Conservation (phyloP, 2,113 vertebrate species). For the Phylloscopus trochiloides region DNA sequence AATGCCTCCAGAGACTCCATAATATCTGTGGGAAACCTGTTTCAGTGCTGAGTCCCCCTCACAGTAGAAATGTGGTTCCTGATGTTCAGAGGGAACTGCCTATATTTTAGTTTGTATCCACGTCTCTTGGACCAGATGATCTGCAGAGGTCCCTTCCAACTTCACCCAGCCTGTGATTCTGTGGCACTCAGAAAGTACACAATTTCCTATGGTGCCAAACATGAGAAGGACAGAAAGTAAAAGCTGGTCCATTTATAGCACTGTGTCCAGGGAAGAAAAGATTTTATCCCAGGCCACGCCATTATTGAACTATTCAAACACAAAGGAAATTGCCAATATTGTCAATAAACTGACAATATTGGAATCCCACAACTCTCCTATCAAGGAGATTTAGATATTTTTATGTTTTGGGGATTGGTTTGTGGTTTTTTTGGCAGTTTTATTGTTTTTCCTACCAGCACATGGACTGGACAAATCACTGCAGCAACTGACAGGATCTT, state of each 20-base stretch:
- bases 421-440: not conserved
- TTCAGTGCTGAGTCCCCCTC: not conserved
- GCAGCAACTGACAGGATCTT: not conserved
- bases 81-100: not conserved
- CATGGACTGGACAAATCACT: not conserved
- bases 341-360: not conserved
- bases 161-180: not conserved
- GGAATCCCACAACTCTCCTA: not conserved
- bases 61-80: not conserved
- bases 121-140: not conserved
- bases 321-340: not conserved
- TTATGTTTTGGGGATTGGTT: not conserved
- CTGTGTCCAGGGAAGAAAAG: not conserved
- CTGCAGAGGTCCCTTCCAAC: not conserved
- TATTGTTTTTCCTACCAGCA: not conserved
- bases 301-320: not conserved
- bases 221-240: not conserved
- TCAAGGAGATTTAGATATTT: not conserved
- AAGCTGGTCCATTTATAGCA: not conserved
- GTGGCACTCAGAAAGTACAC: not conserved
- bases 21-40: not conserved
- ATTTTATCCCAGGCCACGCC: not conserved
- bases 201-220: not conserved
- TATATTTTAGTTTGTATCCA: not conserved
- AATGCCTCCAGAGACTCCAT: not conserved